A percentile compares a stretch with the other conserved stretches of the same genome.
Conservation (phyloP, 23 tunicate genomes). For the Trididemnum miniatum region DNA sequence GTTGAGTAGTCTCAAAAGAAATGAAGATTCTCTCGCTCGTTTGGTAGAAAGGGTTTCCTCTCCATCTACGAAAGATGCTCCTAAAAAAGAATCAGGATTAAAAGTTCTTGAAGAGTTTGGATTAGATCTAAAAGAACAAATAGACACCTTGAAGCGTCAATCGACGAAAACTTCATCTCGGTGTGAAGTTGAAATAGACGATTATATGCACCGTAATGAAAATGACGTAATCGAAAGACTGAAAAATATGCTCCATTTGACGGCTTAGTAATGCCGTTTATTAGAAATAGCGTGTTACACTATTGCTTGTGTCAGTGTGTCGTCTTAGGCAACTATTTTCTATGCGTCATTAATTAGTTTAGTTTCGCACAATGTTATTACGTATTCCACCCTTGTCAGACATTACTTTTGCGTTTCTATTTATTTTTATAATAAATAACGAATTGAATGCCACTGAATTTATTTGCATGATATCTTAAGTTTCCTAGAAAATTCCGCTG, state of each 20-base stretch:
- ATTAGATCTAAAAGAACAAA: not conserved
- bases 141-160: slow-evolving; percentile 11
- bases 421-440: too few relatives aligned
- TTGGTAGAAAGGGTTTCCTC: slow-evolving; percentile 16
- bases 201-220: not conserved
- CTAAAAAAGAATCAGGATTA: not conserved
- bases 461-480: too few relatives aligned
- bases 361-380: too few relatives aligned
- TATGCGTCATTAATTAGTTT: too few relatives aligned
- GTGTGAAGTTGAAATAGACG: not conserved
- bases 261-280: too few relatives aligned
- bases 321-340: too few relatives aligned
- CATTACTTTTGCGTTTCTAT: too few relatives aligned
- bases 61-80: not conserved
- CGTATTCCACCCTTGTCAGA: too few relatives aligned
- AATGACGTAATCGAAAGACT: not conserved
- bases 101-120: slow-evolving; percentile 15
- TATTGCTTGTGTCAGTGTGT: too few relatives aligned
- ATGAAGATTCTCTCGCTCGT: slow-evolving; percentile 23
- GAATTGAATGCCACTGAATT: too few relatives aligned
- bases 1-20: slow-evolving; percentile 16
- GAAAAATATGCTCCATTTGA: not conserved
- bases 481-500: too few relatives aligned
- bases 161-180: not conserved
- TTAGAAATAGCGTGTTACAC: too few relatives aligned